Base-by-base conservation (phyloP, 2,797 vertebrate species). In the Pseudocheirus occidentalis region DNA sequence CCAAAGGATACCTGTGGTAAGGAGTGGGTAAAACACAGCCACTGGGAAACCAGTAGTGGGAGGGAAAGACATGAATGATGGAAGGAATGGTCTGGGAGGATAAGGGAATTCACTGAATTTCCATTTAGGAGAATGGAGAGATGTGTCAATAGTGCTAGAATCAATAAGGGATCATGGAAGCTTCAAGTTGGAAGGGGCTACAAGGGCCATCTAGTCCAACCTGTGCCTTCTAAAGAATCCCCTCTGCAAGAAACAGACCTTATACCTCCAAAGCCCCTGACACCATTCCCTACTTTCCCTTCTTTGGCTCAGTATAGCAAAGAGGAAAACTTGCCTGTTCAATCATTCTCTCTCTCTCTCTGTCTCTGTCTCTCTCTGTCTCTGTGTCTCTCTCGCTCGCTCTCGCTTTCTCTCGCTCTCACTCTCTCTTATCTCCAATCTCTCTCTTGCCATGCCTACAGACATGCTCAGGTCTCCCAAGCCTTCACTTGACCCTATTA, bases 1-100 rank as follows among this genome's bases (percentile, higher is more conserved):
- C 54, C 95, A 40, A 73, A 90, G 58, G 93, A 94, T 94, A 95
- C 94, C 16, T n/a, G 91, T 34, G 90, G n/a, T 92, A 93, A 95
- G 93, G 7, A 95, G 94, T 34, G 89, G 92, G 46, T 27, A 52
- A 90, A 92, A 95, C 95, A 92, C 0, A 92, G 58, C 28, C 29
- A 92, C 57, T 58, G 9, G 34, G 52, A 94, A 93, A 87, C 34
- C 56, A 91, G 40, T 53, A 95, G 89, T 94, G 52, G 90, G 53
- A 96, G 21, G 54, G 27, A 90, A 93, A 91, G 96, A 53, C 56
- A 50, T 31, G 94, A 96, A 81, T 28, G 13, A 94, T 29, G 94
- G 93, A 96, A 62, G 29, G 0, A 92, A 21, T 73, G 66, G n/a
- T 9, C 34, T 10, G 7, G 66, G n/a, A 14, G 66, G 21, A 50